Conservation (phyloP, 2,888 invertebrate genomes). For the Drosophila cognata region DNA sequence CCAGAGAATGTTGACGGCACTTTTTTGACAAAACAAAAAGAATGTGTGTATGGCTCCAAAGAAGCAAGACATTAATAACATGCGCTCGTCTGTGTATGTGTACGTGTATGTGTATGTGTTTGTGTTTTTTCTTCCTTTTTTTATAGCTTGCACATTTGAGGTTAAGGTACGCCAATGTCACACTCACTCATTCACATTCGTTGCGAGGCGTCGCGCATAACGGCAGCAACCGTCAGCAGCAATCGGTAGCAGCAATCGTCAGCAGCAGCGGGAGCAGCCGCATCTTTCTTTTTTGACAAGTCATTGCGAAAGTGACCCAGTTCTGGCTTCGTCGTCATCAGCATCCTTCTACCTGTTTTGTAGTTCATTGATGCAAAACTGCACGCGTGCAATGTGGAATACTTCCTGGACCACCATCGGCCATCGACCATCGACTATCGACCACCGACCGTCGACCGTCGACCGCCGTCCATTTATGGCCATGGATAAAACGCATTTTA, state of each 20-base stretch:
- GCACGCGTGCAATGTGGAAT: conserved; percentile 65
- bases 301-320: conserved; percentile 78
- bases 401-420: conserved; percentile 61
- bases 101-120: conserved; percentile 24
- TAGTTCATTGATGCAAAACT: conserved; percentile 71
- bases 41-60: conserved; percentile 59
- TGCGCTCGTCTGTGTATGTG: conserved; percentile 7
- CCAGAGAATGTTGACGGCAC: conserved; percentile 66
- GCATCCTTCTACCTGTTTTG: conserved; percentile 54
- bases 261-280: conserved; percentile 42
- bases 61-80: conserved; percentile 75
- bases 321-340: conserved; percentile 59
- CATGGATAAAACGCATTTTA: conserved; percentile 75
- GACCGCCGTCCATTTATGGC: conserved; percentile 59
- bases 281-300: conserved; percentile 68
- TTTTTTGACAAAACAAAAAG: conserved; percentile 56
- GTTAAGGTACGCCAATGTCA: conserved; percentile 83
- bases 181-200: conserved; percentile 82
- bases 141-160: conserved; percentile 77
- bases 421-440: conserved; percentile 14
- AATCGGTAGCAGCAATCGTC: conserved; percentile 32
- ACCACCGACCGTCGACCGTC: conserved; percentile 21
- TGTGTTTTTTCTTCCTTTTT: conserved; percentile 54
- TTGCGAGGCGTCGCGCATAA: conserved; percentile 73
- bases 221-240: conserved; percentile 52